Conservation (phyloP, 2,888 invertebrate species). For the Xanthia togata region DNA sequence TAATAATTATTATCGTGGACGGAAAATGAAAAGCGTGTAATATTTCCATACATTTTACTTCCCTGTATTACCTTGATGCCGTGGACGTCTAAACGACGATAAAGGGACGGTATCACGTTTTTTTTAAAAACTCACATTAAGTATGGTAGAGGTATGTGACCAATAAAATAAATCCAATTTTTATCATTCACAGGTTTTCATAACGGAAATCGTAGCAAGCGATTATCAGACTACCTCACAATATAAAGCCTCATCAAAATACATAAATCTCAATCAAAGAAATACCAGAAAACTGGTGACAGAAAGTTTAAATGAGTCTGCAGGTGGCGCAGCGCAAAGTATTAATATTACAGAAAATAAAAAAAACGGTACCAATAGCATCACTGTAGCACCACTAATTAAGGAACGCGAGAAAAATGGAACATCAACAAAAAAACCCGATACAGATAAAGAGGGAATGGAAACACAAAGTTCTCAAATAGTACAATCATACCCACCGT, state of each 20-base stretch:
- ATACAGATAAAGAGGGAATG: conserved; percentile 37
- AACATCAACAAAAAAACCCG: conserved; percentile 20
- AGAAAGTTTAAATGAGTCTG: conserved; percentile 9
- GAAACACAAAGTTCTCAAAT: conserved; percentile 33
- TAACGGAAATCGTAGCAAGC: conserved; percentile 34
- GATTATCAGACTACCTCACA: background rate
- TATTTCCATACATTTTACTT: background rate
- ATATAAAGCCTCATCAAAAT: background rate
- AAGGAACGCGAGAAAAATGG: conserved; percentile 18
- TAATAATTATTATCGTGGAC: background rate
- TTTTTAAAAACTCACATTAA: background rate
- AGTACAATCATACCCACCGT: conserved; percentile 33
- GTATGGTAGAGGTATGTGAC: background rate
- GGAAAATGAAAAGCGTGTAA: background rate
- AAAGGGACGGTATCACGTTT: background rate
- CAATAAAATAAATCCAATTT: background rate
- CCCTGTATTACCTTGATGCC: background rate
- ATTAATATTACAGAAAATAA: background rate
- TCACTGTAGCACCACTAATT: background rate
- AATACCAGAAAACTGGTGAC: conserved; percentile 25
- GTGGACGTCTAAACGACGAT: background rate
- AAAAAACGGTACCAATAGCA: background rate
- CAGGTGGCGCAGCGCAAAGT: background rate
- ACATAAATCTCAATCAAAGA: background rate
- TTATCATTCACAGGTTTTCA: conserved; percentile 43